Evolutionary conservation across 2,888 invertebrate species (phyloP).

Genomic region (Heterodera filipjevi): DNA sequence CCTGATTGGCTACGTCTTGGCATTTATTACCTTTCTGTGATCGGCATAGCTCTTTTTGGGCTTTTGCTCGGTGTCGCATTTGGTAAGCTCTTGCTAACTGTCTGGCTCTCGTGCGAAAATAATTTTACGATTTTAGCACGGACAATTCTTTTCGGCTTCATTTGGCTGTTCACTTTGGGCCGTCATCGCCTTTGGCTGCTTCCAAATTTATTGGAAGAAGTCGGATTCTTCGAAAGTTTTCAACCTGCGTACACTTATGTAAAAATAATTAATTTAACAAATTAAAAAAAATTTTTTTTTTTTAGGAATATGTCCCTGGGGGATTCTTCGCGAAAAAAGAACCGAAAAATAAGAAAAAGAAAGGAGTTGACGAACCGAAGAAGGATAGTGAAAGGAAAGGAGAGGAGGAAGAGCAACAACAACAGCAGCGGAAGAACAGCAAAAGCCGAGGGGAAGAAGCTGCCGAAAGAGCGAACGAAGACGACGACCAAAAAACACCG

Average conservation of each 20-base stretch:
- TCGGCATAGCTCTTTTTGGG: slow-evolving; percentile 90
- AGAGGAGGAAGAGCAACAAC: slow-evolving; percentile 35
- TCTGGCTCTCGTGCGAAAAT: too few relatives aligned
- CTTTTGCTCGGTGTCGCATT: slow-evolving; percentile 88
- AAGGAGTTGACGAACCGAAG: slow-evolving; percentile 26
- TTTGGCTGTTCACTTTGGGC: slow-evolving; percentile 86
- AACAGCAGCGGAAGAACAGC: neutral
- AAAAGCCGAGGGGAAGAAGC: neutral
- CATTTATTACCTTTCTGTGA: slow-evolving; percentile 93
- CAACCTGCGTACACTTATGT: slow-evolving; percentile 81
- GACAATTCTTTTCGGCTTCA: slow-evolving; percentile 84
- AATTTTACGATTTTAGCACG: slow-evolving; percentile 72
- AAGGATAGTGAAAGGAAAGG: slow-evolving; percentile 37
- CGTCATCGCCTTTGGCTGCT: slow-evolving; percentile 94
- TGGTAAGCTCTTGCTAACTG: too few relatives aligned
- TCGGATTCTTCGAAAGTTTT: slow-evolving; percentile 97
- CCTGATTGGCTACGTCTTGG: slow-evolving; percentile 81
- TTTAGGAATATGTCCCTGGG: slow-evolving; percentile 29
- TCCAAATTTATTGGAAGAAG: slow-evolving; percentile 98
- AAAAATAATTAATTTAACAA: slow-evolving; percentile 34
- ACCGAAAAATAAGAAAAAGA: slow-evolving; percentile 43
- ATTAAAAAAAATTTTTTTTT: neutral
- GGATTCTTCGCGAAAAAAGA: slow-evolving; percentile 39
- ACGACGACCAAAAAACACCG: neutral
- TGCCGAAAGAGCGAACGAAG: neutral